Evolutionary conservation across 1,140 invertebrate genomes (phyloP).

Genomic region (Agrilus planipennis): DNA sequence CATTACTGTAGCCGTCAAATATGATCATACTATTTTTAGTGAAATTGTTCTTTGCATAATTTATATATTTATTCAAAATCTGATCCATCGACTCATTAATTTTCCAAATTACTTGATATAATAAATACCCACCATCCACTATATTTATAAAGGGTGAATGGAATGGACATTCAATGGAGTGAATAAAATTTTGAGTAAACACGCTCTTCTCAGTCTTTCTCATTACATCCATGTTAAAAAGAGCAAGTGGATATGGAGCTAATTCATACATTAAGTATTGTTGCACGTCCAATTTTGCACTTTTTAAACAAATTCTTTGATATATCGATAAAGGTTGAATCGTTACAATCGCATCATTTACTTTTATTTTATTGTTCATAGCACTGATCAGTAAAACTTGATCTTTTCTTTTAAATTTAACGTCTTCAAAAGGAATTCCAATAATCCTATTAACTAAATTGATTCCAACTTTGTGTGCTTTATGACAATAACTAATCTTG

Average conservation of each 20-base stretch:
- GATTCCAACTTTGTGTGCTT: too few relatives aligned
- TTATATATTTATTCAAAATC: background rate
- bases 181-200: too few relatives aligned
- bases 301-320: conserved; percentile 3
- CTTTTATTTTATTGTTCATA: conserved; percentile 2
- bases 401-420: background rate
- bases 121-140: background rate
- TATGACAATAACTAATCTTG: background rate
- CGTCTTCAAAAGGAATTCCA: background rate
- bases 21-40: background rate
- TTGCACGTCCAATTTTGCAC: background rate
- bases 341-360: background rate
- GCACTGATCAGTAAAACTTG: background rate
- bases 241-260: background rate
- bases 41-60: background rate
- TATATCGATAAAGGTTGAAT: background rate
- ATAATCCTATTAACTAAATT: background rate
- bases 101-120: background rate
- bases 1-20: background rate
- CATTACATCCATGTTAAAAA: background rate
- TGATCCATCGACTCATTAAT: background rate
- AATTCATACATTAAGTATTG: background rate
- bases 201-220: conserved; percentile 1
- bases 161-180: too few relatives aligned
- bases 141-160: too few relatives aligned